phyloP scores from a whole-genome alignment of 1,140 invertebrate species.

The Araneus ventricosus region DNA sequence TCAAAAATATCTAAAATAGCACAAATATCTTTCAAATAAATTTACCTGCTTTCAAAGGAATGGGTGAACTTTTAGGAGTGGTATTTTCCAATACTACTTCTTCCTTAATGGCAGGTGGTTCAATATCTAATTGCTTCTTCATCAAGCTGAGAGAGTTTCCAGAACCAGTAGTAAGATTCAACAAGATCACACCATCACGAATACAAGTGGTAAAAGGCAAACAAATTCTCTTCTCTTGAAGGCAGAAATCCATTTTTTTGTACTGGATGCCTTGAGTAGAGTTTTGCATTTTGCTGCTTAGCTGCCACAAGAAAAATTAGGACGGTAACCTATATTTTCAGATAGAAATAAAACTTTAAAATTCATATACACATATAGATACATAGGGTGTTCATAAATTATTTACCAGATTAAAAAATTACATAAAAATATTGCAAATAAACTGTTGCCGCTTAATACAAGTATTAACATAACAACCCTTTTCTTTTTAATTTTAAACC shows the following conservation, averaged over 20 bases:
- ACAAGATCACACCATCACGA: not conserved
- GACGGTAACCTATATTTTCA: not conserved
- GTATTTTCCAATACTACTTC: not conserved
- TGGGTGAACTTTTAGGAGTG: not conserved
- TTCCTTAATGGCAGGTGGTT: not conserved
- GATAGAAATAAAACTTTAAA: not conserved
- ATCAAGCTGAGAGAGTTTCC: not conserved
- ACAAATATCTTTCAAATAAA: not conserved
- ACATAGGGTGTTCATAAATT: too few species aligned
- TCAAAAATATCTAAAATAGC: not conserved
- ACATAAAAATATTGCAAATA: too few species aligned
- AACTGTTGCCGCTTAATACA: too few species aligned
- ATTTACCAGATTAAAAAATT: too few species aligned
- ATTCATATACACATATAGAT: too few species aligned
- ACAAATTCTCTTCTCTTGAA: conserved; percentile 9
- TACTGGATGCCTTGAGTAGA: not conserved
- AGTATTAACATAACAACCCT: too few species aligned
- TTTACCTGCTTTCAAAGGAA: not conserved
- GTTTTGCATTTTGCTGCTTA: not conserved
- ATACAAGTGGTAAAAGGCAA: not conserved
- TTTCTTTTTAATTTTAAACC: too few species aligned
- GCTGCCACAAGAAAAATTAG: not conserved
- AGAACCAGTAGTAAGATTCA: not conserved
- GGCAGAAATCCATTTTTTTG: not conserved
- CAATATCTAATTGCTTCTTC: not conserved